Base-by-base conservation (phyloP, 2,888 invertebrate species). In the Napeogenes inachia region DNA sequence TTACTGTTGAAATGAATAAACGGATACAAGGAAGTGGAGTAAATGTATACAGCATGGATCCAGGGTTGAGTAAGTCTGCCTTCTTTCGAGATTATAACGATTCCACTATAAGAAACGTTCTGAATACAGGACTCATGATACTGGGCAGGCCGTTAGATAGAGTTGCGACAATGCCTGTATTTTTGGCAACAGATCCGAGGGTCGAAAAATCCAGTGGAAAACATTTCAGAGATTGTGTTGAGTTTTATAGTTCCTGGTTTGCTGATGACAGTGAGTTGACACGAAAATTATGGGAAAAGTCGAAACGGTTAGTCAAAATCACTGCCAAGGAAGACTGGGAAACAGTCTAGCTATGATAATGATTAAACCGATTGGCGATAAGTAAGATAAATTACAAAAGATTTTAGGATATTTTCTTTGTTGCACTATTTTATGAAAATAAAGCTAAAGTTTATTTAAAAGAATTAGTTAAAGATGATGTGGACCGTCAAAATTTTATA, bases 41-140 rank as follows among this genome's bases (percentile, higher is more conserved):
- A 0, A 95, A 93, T 0, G 94, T 93, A 0, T 96, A 96, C 79
- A 96, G 94, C 71, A 89, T 97, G 73, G 97, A 97, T 86, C 97
- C 97, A 0, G 97, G 97, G 6, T 91, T 95, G 83, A 93, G 94
- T 56, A 94, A 94, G 75, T 93, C 94, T 0, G 94, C 94, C 38
- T 95, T 96, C 60, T 96, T 95, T 92, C 92, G 94, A 57, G 93
- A 83, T 65, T 73, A 72, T 2, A 74, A 78, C 0, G 77, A 70
- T 53, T 67, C 71, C 0, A 55, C 69, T 4, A 65, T 78, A 55
- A 77, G 71, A 57, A 69, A 63, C 5, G 50, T 76, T 4, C 62
- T 85, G 0, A 82, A 79, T 64, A 47, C 60, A 32, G 81, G 73
- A 1, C 66, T 85, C 45, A 57, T 71, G 33, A 68, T 65, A 46